Evolutionary conservation across 53 echinoderm and acorn worm species (phyloP), one percentile per base, ranked within the genome.

Genomic region (Stichopus horrens): DNA sequence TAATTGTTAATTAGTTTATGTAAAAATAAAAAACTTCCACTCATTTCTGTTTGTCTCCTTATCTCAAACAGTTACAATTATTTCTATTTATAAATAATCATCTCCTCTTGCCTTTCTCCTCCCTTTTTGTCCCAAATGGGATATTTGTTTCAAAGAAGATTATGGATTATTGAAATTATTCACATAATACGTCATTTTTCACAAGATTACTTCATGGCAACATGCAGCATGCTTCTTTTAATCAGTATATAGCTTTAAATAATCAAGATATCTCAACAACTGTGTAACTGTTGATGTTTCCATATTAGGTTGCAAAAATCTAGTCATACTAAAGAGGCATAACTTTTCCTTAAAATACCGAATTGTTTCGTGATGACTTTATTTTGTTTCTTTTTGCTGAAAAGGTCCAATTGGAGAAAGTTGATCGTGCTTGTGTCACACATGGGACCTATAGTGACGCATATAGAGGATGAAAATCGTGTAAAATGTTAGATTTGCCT

Each of bases 161-260:
- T 37, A 37, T 37, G 0, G 37, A 37, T 37, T 37, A 37, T 37
- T 37, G 37, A 37, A 37, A 37, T 37, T 2, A 37, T 37, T 2
- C 37, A 37, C 37, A 37, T 37, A 37, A 37, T 37, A 37, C 37
- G 37, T 37, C 37, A 37, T 37, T 37, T 2, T 37, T 37, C 37
- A 37, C 37, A 37, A 37, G 37, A 37, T 37, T 37, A 1, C 37
- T 37, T 37, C 37, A 37, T 37, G 37, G 37, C 37, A 37, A 37
- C 37, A 71, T 71, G 5, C 11, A 9, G 11, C 59, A 9, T 59
- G 8, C 11, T 59, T 59, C 11, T 11, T 59, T 11, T 8, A 18
- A 20, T 71, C n/a, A 71, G 71, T 71, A 18, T 71, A n/a, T 71
- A 13, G 71, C 71, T 71, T 71, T 71, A 71, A 37, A 71, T 71